Conservation (phyloP, 2,888 invertebrate species). For the Parthenolecanium corni region DNA sequence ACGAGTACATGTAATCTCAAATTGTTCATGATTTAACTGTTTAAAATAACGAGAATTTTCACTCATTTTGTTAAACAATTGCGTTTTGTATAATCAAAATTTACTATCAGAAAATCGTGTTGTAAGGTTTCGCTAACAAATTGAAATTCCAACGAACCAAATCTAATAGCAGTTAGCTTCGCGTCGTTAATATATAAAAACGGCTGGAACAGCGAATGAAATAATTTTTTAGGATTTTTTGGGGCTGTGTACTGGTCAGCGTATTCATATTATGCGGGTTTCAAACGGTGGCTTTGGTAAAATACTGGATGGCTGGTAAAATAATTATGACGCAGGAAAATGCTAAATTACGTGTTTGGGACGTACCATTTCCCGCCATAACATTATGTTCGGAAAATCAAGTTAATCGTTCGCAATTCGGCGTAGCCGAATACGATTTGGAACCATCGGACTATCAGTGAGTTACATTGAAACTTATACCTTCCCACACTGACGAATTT, state of each 20-base stretch:
- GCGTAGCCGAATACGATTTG: background rate
- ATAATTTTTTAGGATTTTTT: conserved; percentile 28
- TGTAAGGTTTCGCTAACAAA: background rate
- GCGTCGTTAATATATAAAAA: background rate
- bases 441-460: background rate
- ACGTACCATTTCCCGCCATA: conserved; percentile 32
- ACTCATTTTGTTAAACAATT: too few relatives aligned
- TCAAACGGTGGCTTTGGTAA: conserved; percentile 22
- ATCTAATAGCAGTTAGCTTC: too few relatives aligned
- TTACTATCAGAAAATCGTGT: too few relatives aligned
- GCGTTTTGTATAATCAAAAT: too few relatives aligned
- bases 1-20: too few relatives aligned
- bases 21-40: too few relatives aligned
- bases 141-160: background rate
- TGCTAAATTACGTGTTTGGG: conserved; percentile 25
- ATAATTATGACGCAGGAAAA: conserved; percentile 30
- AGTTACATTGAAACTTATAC: too few relatives aligned
- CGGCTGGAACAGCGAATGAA: background rate
- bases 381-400: conserved; percentile 32
- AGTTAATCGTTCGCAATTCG: conserved; percentile 9
- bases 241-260: conserved; percentile 29
- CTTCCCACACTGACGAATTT: too few relatives aligned
- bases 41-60: too few relatives aligned
- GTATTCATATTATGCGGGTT: conserved; percentile 27
- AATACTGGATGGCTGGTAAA: conserved; percentile 26